These are phyloP conservation scores for Danaus chrysippus DNA, from an alignment of 2,888 invertebrate species.

Conservation along the genomic window DNA sequence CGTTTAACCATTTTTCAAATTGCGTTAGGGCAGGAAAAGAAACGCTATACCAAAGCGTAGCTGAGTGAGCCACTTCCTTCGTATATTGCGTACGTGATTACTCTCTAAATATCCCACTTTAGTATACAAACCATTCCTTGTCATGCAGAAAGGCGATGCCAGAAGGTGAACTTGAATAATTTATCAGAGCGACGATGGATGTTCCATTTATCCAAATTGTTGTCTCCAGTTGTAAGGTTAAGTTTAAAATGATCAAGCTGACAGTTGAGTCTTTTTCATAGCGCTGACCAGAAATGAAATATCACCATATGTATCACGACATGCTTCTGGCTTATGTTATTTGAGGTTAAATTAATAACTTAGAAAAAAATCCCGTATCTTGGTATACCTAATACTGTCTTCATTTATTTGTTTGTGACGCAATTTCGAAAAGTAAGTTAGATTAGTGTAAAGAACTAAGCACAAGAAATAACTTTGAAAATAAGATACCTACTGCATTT, in stretches of 20 bases:
- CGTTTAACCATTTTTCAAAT: slow-evolving; percentile 2
- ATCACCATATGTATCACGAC: slow-evolving; percentile 25
- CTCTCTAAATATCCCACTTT: slow-evolving; percentile 73
- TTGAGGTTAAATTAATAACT: no score
- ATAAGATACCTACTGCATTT: no score
- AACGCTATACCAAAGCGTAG: slow-evolving; percentile 44
- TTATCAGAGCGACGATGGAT: slow-evolving; percentile 61
- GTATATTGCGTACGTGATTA: slow-evolving; percentile 66
- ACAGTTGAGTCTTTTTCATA: slow-evolving; percentile 50
- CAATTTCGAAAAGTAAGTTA: no score
- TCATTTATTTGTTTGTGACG: no score
- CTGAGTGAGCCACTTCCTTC: slow-evolving; percentile 46
- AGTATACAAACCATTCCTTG: slow-evolving; percentile 68
- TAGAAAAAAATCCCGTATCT: no score
- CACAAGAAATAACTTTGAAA: no score
- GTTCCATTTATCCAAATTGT: slow-evolving; percentile 75
- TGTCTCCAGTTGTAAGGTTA: slow-evolving; percentile 52
- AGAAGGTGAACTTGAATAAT: slow-evolving; percentile 64
- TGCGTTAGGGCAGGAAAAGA: slow-evolving; percentile 46
- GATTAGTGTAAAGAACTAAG: no score
- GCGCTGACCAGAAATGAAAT: slow-evolving; percentile 26
- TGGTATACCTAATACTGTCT: no score
- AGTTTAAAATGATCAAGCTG: slow-evolving; percentile 68
- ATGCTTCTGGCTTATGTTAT: no score
- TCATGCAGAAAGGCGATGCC: slow-evolving; percentile 62